Evolutionary conservation across 2,113 vertebrate species (phyloP).

Genomic region (Bubo bubo): DNA sequence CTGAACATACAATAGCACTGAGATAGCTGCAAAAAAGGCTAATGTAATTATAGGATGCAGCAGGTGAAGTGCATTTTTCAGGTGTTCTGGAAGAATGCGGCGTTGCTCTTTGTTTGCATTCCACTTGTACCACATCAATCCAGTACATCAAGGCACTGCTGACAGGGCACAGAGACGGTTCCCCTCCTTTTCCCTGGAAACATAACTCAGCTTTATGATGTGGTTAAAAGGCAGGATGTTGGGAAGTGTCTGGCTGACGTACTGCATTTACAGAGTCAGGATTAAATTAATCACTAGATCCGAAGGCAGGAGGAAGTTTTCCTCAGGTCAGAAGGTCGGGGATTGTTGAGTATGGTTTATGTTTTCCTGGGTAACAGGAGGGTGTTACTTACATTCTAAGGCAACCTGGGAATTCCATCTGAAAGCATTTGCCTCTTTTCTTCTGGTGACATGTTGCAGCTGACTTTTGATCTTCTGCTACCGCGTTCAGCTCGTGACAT

Average conservation of each 20-base stretch:
- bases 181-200: neutral
- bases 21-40: neutral
- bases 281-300: conserved; percentile 23
- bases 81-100: neutral
- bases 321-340: neutral
- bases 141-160: rapidly evolving
- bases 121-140: rapidly evolving
- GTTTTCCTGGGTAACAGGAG: neutral
- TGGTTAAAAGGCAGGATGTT: conserved; percentile 11
- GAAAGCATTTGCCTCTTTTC: neutral
- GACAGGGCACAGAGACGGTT: neutral
- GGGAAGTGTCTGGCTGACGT: neutral
- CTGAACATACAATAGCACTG: neutral
- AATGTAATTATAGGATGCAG: neutral
- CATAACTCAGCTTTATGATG: neutral
- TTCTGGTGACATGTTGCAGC: neutral
- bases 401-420: neutral
- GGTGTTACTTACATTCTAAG: neutral
- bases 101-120: conserved; percentile 11
- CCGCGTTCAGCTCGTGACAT: neutral
- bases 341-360: neutral
- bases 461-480: neutral
- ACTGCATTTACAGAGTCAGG: neutral
- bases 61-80: neutral
- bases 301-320: conserved; percentile 1